Base-by-base conservation (phyloP, 1,140 invertebrate species). In the Drosophila bifasciata region DNA sequence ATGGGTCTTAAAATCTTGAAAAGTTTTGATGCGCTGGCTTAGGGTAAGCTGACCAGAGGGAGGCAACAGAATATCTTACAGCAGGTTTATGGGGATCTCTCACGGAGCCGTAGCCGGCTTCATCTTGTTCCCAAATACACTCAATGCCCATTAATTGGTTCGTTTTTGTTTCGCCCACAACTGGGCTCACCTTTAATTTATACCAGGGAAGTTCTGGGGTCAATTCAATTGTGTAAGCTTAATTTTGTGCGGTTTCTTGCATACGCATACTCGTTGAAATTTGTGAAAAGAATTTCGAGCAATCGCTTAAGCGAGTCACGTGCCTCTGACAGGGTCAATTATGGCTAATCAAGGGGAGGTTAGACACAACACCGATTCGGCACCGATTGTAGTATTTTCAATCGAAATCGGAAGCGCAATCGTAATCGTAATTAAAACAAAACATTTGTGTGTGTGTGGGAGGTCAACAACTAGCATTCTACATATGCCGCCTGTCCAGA, bases 301-400 rank as follows among this genome's bases (percentile, higher is more conserved):
- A 40, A 73, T 81, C 51, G 78, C 67, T 41, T n/a, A 83, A 43
- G 23, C 79, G 53, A 69, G 79, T 81, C 79, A 81, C 79, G 79
- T 83, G 68, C 74, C 40, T 17, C 58, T 59, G 56, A 56, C 66
- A 83, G 79, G 79, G 77, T 79, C 77, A 59, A 53, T 19, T 48
- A 41, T 71, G 59, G 58, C 45, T 73, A 60, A 45, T 59, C 77
- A 81, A 81, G 79, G 79, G 69, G 79, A 78, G 68, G 79, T 63
- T 78, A 56, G 48, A 67, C 32, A 53, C 46, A 81, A 53, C 61
- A 77, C 73, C 56, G 51, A 55, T 53, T 70, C 55, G 56, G 41
- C 43, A 44, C 40, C 32, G 23, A 39, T 56, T 55, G 28, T 39
- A 11, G 45, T 43, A 53, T 21, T 55, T 51, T 55, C 76, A 79